Evolutionary conservation across 2,113 vertebrate genomes (phyloP), one percentile per base, ranked within the genome.

Genomic region (Mastomys coucha): DNA sequence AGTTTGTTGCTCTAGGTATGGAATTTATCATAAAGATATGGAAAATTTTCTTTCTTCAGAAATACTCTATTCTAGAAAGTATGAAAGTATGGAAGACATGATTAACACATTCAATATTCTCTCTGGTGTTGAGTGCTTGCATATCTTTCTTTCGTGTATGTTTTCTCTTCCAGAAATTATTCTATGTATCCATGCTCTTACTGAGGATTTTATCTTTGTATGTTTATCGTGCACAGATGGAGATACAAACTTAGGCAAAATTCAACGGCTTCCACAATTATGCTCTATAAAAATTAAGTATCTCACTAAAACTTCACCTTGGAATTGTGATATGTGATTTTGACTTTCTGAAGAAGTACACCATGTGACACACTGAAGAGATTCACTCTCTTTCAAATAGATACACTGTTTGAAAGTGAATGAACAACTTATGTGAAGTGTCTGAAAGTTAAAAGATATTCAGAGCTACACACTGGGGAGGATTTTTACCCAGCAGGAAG

Each of bases 1-100:
- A 95, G 93, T 96, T 91, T 97, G 42, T 75, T 91, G 60, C 91
- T 91, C 10, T 95, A 60, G 81, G 77, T 96, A 69, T 16, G 94
- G 87, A 95, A 97, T 96, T 96, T 10, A 77, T 97, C 88, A 89
- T 65, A 31, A 91, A 87, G 87, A 93, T 33, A 87, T 95, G 82
- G 36, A 91, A 89, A 94, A 87, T 60, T 20, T 63, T 20, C 51
- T 86, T 9, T 87, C 60, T 93, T 92, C 11, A 94, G 86, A 86
- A 63, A 87, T 89, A 13, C 53, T 94, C 31, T 76, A 45, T 60
- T 94, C 31, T 76, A 45, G 33, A 89, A 91, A 58, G 45, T 53
- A 70, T 90, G 60, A 81, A 87, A 65, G 8, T 51, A 80, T 28
- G 39, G 49, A 96, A 76, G 77, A 91, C 20, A 65, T 24, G 1